Percentiles rank a stretch among this genome's conserved stretches.
Conservation (phyloP, 1,140 invertebrate species). For the Scaptomyza montana region DNA sequence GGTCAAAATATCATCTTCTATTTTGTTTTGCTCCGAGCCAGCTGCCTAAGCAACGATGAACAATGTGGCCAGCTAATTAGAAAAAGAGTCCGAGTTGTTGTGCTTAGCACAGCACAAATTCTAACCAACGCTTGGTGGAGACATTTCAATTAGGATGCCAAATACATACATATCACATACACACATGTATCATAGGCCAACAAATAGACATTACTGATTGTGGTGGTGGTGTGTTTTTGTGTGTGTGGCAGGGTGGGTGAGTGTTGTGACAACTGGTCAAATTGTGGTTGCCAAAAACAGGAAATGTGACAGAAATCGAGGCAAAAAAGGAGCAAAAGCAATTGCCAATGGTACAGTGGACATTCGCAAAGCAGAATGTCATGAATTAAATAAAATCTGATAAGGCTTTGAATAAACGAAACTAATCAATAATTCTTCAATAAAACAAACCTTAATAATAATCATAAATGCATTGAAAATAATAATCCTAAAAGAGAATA, state of each 20-base stretch:
- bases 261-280: conserved; percentile 20
- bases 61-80: conserved; percentile 43
- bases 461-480: no score
- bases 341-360: conserved; percentile 11
- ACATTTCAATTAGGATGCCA: conserved; percentile 48
- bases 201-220: neutral
- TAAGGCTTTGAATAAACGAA: no score
- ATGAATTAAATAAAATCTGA: no score
- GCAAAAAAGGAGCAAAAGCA: conserved; percentile 17
- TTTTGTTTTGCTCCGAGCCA: neutral
- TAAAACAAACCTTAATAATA: no score
- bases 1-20: conserved; percentile 37
- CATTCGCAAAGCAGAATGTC: neutral
- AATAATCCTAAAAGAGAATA: no score
- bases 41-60: conserved; percentile 1
- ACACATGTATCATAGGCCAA: conserved; percentile 12
- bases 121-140: conserved; percentile 2
- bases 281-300: conserved; percentile 25
- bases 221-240: no score
- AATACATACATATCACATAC: conserved; percentile 7
- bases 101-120: conserved; percentile 49
- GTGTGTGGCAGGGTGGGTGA: neutral
- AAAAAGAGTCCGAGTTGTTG: conserved; percentile 38
- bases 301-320: conserved; percentile 39
- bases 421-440: no score